These are phyloP conservation scores for Drosophila eohydei DNA, from an alignment of 2,888 invertebrate genomes.

Conservation along the genomic window DNA sequence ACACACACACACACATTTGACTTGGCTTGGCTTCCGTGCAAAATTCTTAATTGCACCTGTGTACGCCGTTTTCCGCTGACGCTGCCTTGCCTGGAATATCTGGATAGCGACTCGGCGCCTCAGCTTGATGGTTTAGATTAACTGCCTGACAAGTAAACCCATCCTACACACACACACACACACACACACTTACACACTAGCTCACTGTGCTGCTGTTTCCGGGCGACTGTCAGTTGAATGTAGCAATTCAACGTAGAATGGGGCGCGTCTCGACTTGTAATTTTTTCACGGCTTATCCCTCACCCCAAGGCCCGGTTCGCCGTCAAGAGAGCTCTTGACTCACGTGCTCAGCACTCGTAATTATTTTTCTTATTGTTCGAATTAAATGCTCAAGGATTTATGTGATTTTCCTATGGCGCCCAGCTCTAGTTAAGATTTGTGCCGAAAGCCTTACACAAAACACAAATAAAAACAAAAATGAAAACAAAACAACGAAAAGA, in stretches of 20 bases:
- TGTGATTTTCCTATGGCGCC: conserved; percentile 54
- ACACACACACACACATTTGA: conserved; percentile 37
- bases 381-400: conserved; percentile 80
- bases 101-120: conserved; percentile 65
- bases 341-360: conserved; percentile 81
- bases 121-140: conserved; percentile 81
- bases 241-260: conserved; percentile 36
- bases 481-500: conserved; percentile 6
- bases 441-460: conserved; percentile 50
- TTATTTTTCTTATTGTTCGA: conserved; percentile 81
- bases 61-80: conserved; percentile 77
- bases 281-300: conserved; percentile 76
- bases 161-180: conserved; percentile 45
- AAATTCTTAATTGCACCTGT: conserved; percentile 82
- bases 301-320: conserved; percentile 9
- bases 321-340: conserved; percentile 69
- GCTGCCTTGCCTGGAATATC: conserved; percentile 67
- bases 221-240: conserved; percentile 61
- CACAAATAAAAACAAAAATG: conserved; percentile 2
- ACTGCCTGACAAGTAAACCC: conserved; percentile 82
- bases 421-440: conserved; percentile 58
- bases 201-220: conserved; percentile 71
- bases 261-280: conserved; percentile 66
- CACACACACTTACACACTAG: conserved; percentile 24
- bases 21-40: conserved; percentile 79